phyloP scores from a whole-genome alignment of 2,888 invertebrate genomes.

The Xestobium rufovillosum region DNA sequence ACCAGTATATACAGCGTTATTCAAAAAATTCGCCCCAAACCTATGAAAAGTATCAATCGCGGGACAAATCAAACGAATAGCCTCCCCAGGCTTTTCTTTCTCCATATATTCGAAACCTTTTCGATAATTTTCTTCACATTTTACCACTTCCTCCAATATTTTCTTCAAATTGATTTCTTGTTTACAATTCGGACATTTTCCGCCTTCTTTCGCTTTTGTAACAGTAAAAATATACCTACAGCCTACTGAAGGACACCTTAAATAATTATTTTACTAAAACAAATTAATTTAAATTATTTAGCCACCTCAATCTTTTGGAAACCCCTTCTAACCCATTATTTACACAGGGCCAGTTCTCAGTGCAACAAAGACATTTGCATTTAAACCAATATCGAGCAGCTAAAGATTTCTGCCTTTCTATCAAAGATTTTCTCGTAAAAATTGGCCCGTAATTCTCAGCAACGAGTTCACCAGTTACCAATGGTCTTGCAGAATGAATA shows the following conservation, averaged over 20 bases:
- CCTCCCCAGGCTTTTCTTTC: constrained; percentile 47
- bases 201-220: constrained; percentile 39
- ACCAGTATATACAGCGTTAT: constrained; percentile 5
- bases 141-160: constrained; percentile 40
- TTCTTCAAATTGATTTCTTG: constrained; percentile 45
- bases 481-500: constrained; percentile 57
- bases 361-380: constrained; percentile 66
- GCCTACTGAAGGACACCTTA: constrained; percentile 47
- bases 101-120: constrained; percentile 47
- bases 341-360: constrained; percentile 65
- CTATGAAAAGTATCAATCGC: constrained; percentile 55
- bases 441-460: constrained; percentile 81
- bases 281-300: background rate
- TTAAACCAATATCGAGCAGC: constrained; percentile 71
- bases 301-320: constrained; percentile 39
- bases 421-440: constrained; percentile 51
- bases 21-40: constrained; percentile 30
- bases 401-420: constrained; percentile 56
- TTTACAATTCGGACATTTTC: constrained; percentile 48
- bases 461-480: constrained; percentile 58
- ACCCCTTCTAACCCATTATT: constrained; percentile 49
- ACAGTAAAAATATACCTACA: constrained; percentile 46
- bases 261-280: constrained; percentile 16
- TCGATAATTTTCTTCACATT: constrained; percentile 47
- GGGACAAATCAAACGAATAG: constrained; percentile 47